These are phyloP conservation scores for Aldrovandia affinis DNA, from an alignment of 2,797 vertebrate genomes.

Conservation along the genomic window DNA sequence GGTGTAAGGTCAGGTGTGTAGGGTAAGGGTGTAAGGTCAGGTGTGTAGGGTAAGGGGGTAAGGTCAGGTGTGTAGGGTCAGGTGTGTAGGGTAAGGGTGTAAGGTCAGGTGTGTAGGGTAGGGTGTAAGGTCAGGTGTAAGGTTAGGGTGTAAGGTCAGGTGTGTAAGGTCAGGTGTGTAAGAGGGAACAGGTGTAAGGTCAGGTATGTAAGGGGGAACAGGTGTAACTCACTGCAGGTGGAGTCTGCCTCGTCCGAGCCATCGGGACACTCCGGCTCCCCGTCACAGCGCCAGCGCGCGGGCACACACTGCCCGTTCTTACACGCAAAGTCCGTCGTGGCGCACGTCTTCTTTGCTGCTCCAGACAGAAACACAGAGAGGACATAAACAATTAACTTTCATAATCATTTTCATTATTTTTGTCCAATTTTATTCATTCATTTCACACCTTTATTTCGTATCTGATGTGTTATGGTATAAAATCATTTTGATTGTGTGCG, in stretches of 20 bases:
- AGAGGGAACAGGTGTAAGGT: conserved; percentile 49
- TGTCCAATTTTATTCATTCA: neutral
- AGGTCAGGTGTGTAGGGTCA: neutral
- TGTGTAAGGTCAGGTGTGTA: neutral
- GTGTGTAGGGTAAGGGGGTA: neutral
- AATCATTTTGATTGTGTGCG: neutral
- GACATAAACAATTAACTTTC: too few species aligned
- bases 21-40: neutral
- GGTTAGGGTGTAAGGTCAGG: neutral
- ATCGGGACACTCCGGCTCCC: conserved; percentile 89
- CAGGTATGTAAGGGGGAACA: too few species aligned
- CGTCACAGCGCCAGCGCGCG: conserved; percentile 92
- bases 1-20: neutral
- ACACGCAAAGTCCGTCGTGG: conserved; percentile 90
- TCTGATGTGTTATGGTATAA: neutral
- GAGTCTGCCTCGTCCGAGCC: conserved; percentile 90
- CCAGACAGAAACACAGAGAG: conserved; percentile 23
- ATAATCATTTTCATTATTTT: too few species aligned
- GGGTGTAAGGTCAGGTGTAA: neutral
- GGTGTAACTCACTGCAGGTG: conserved; percentile 88
- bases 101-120: neutral
- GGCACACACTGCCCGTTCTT: conserved; percentile 92
- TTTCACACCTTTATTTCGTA: neutral
- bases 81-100: neutral
- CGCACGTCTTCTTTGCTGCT: conserved; percentile 92